A percentile compares a stretch with the other conserved stretches of the same genome.
Evolutionary conservation across 2,797 vertebrate genomes (phyloP).

Genomic region (Epinephelus malabaricus): DNA sequence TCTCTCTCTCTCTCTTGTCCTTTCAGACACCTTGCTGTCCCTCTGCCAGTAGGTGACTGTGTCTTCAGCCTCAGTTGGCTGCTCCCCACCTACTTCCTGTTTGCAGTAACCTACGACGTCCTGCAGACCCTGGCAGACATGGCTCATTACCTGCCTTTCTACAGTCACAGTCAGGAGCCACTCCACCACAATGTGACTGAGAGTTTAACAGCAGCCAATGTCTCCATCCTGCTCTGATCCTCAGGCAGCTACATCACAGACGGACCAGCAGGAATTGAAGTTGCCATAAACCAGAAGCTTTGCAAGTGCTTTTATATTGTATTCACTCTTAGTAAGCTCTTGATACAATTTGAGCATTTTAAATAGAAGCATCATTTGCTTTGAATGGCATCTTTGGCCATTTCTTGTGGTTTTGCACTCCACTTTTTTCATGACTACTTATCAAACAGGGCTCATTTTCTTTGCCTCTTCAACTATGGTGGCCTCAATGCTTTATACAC

Average conservation of each 20-base stretch:
- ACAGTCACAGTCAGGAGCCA: conserved; percentile 32
- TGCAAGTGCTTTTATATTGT: conserved; percentile 40
- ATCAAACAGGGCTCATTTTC: not conserved
- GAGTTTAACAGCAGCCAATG: conserved; percentile 46
- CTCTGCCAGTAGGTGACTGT: conserved; percentile 69
- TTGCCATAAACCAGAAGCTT: conserved; percentile 41
- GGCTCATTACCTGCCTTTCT: conserved; percentile 61
- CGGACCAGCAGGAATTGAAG: not conserved
- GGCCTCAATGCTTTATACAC: not conserved
- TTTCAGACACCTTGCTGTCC: conserved; percentile 74
- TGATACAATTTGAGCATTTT: conserved; percentile 7
- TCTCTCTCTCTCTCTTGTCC: not conserved
- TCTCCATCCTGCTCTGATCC: conserved; percentile 53
- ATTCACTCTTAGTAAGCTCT: conserved; percentile 2
- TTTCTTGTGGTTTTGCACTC: not conserved
- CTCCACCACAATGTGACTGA: conserved; percentile 40
- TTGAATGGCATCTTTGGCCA: not conserved
- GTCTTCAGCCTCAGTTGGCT: conserved; percentile 82
- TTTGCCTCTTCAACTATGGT: not conserved
- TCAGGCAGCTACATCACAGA: not conserved
- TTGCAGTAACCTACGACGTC: conserved; percentile 83
- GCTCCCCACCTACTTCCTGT: conserved; percentile 85
- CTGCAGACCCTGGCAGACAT: conserved; percentile 75
- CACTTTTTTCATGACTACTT: not conserved
- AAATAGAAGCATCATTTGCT: not conserved